Conservation (phyloP, 2,888 invertebrate species). For the Pandemis cinnamomeana region DNA sequence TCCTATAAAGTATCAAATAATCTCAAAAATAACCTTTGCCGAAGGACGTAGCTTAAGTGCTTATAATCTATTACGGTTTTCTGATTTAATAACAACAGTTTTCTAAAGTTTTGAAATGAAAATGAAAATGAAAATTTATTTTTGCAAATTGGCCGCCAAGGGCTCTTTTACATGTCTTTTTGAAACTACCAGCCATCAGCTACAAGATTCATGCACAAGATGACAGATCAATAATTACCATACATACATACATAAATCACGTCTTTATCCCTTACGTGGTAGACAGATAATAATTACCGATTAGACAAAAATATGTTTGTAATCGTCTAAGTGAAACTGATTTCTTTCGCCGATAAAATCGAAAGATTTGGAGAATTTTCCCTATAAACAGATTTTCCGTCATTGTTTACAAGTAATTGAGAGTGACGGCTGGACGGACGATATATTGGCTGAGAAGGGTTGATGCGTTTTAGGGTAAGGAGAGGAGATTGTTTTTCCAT, state of each 20-base stretch:
- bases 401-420: constrained; percentile 17
- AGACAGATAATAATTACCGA: background rate
- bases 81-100: background rate
- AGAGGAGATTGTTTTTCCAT: constrained; percentile 8
- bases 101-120: background rate
- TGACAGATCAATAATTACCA: no score
- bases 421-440: constrained; percentile 12
- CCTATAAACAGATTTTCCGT: background rate
- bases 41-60: background rate
- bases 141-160: no score
- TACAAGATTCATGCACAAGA: no score
- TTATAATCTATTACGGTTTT: background rate
- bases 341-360: background rate
- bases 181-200: no score
- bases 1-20: background rate
- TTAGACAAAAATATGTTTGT: background rate
- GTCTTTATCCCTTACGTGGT: no score
- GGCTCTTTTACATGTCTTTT: no score
- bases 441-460: constrained; percentile 1
- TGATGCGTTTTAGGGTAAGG: constrained; percentile 4
- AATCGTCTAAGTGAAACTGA: background rate
- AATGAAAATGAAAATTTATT: no score
- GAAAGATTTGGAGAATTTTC: constrained; percentile 2
- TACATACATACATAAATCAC: no score
- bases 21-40: background rate